A percentile compares a stretch with the other conserved stretches of the same genome.
Conservation (phyloP, 2,113 vertebrate genomes). For the Myodes glareolus region DNA sequence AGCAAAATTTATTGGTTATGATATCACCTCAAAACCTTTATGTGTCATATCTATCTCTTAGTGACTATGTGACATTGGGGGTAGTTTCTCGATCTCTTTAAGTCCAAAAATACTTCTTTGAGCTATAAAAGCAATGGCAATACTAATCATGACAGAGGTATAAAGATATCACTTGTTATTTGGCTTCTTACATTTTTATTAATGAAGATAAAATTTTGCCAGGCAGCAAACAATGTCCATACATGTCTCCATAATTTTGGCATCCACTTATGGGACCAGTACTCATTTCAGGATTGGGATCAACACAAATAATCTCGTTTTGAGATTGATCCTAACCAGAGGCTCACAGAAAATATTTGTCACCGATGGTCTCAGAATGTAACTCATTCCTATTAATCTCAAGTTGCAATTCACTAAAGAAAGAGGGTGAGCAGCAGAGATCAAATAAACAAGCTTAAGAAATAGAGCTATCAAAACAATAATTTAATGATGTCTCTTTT, state of each 20-base stretch:
- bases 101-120: not conserved
- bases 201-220: not conserved
- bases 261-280: not conserved
- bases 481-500: constrained; percentile 48
- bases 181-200: not conserved
- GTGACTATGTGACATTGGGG: not conserved
- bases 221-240: not conserved
- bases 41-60: not conserved
- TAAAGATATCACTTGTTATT: not conserved
- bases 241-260: not conserved
- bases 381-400: not conserved
- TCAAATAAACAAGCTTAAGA: not conserved
- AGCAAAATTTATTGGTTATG: too few relatives aligned
- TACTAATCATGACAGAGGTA: not conserved
- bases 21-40: not conserved
- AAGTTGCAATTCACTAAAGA: not conserved
- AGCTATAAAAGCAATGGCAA: not conserved
- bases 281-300: too few relatives aligned
- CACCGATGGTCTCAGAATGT: not conserved
- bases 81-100: not conserved
- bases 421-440: not conserved
- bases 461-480: not conserved
- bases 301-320: not conserved
- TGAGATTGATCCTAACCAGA: not conserved
- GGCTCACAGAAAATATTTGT: not conserved